Evolutionary conservation across 2,888 invertebrate species (phyloP).

Genomic region (Aporophyla nigra): DNA sequence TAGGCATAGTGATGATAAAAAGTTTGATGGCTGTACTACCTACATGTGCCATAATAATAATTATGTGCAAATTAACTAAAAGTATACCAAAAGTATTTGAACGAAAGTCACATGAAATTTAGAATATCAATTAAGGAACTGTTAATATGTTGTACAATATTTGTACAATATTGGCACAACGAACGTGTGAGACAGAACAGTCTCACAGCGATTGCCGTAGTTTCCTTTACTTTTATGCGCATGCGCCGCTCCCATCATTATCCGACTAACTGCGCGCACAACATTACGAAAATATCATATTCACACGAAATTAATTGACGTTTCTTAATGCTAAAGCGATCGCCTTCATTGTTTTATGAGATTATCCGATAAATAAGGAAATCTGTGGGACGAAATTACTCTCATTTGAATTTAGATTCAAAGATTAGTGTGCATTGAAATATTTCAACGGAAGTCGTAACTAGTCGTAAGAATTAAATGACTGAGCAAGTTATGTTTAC

Average conservation of each 20-base stretch:
- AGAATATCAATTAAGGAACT: background rate
- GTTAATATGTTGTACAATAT: slow-evolving; percentile 5
- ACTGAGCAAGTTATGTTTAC: slow-evolving; percentile 19
- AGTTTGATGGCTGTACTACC: no score
- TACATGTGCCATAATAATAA: no score
- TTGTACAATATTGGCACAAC: slow-evolving; percentile 38
- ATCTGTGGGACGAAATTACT: slow-evolving; percentile 52
- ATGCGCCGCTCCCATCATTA: slow-evolving; percentile 65
- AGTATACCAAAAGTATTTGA: background rate
- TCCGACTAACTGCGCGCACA: slow-evolving; percentile 49
- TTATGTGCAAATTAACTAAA: no score
- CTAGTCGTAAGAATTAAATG: slow-evolving; percentile 28
- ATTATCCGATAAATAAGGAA: slow-evolving; percentile 61
- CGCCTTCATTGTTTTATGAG: slow-evolving; percentile 63
- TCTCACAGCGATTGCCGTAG: slow-evolving; percentile 51
- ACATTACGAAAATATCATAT: slow-evolving; percentile 68
- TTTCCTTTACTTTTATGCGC: slow-evolving; percentile 55
- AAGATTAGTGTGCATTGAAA: slow-evolving; percentile 43
- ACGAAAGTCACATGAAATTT: background rate
- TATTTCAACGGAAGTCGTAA: slow-evolving; percentile 57
- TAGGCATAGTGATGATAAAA: background rate
- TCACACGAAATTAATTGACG: slow-evolving; percentile 70
- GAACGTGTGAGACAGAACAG: slow-evolving; percentile 44
- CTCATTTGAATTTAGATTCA: slow-evolving; percentile 47
- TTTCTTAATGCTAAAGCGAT: slow-evolving; percentile 63